phyloP scores from a whole-genome alignment of 2,797 vertebrate species.

The Cercopithecus neglectus region DNA sequence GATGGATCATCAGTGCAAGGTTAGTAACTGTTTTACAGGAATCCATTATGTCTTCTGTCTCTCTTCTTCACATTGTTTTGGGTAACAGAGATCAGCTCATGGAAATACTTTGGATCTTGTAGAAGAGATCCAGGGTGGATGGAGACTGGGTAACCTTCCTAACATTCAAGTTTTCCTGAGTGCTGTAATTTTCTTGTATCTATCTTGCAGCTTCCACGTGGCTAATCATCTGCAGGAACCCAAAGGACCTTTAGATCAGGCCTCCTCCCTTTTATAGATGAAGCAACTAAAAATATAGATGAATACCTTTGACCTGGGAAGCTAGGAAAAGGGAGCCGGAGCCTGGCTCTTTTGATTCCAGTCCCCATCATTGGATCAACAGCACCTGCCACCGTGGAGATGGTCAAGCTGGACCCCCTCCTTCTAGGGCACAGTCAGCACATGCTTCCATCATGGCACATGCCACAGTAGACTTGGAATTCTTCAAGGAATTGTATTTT shows the following conservation, averaged over 20 bases:
- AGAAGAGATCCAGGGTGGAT: not conserved
- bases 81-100: not conserved
- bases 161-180: not conserved
- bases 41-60: not conserved
- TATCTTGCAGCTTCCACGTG: not conserved
- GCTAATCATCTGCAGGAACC: not conserved
- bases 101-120: not conserved
- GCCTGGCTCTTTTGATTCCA: not conserved
- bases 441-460: rapidly evolving
- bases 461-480: not conserved
- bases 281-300: not conserved
- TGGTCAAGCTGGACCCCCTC: too few relatives aligned
- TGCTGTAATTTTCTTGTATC: not conserved
- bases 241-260: not conserved
- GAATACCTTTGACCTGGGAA: not conserved
- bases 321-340: not conserved
- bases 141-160: not conserved
- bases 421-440: not conserved
- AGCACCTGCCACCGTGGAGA: rapidly evolving
- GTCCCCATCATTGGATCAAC: not conserved
- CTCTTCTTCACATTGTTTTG: not conserved
- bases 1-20: not conserved
- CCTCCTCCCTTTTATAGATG: not conserved
- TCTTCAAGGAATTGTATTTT: not conserved
- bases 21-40: constrained; percentile 45